Conservation (phyloP, 2,888 invertebrate genomes). For the Eupithecia centaureata region DNA sequence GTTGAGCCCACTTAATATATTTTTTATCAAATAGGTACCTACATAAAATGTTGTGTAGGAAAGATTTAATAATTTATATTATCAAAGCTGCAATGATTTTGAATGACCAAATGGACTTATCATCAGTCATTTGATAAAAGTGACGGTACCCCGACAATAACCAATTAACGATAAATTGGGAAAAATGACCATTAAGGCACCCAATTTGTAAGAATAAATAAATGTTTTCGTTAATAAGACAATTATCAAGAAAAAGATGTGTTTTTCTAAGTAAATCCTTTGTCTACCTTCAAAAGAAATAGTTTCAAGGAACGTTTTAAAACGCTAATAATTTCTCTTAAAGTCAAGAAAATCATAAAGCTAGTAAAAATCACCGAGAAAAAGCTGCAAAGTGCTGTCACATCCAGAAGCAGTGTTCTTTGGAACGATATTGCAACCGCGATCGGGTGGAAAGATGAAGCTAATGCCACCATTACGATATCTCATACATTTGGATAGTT, state of each 20-base stretch:
- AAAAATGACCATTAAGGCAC: not conserved
- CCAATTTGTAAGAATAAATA: too few species aligned
- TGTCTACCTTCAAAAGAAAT: not conserved
- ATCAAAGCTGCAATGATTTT: not conserved
- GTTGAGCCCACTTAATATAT: not conserved
- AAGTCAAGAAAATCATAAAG: not conserved
- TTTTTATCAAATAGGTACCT: not conserved
- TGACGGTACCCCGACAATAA: not conserved
- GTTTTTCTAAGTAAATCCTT: not conserved
- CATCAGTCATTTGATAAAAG: not conserved
- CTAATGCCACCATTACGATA: slow-evolving; percentile 71
- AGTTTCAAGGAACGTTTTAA: not conserved
- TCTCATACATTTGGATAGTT: slow-evolving; percentile 70
- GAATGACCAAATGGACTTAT: not conserved
- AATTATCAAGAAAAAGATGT: not conserved
- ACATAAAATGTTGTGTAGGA: not conserved
- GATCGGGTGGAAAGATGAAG: slow-evolving; percentile 68
- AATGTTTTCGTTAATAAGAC: too few species aligned
- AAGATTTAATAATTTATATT: not conserved
- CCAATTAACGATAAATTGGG: not conserved
- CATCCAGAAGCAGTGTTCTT: slow-evolving; percentile 26
- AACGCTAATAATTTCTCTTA: not conserved
- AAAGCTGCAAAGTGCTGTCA: slow-evolving; percentile 24
- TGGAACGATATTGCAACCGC: slow-evolving; percentile 54
- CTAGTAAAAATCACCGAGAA: slow-evolving; percentile 40